Percentiles rank a stretch among this genome's conserved stretches.
phyloP scores from a whole-genome alignment of 2,113 vertebrate species.

The Physeter macrocephalus region DNA sequence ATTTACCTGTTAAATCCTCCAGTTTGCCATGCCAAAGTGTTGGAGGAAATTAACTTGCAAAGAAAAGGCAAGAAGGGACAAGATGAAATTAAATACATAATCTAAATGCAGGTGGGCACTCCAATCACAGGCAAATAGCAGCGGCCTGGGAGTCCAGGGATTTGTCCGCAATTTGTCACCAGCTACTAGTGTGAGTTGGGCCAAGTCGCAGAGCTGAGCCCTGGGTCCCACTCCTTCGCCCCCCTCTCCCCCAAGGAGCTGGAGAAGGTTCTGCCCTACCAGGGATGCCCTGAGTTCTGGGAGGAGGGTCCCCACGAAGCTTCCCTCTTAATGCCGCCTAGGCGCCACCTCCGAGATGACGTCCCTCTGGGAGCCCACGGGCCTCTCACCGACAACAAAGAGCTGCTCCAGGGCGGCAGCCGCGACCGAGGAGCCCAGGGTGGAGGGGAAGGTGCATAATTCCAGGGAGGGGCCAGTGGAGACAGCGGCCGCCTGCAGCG shows the following conservation, averaged over 20 bases:
- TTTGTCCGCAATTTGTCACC: not conserved
- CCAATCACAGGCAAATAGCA: not conserved
- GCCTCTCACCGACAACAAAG: constrained; percentile 77
- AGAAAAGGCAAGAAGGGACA: not conserved
- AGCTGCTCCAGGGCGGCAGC: constrained; percentile 74
- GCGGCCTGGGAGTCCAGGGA: not conserved
- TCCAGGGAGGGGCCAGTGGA: constrained; percentile 43
- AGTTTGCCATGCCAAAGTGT: not conserved
- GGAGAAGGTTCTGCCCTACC: not conserved
- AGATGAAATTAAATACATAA: not conserved
- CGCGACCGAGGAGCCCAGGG: constrained; percentile 71
- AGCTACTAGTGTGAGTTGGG: not conserved
- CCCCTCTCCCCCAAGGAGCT: not conserved
- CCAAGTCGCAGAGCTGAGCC: not conserved
- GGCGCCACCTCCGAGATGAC: not conserved
- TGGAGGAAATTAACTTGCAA: not conserved
- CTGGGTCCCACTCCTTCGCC: not conserved
- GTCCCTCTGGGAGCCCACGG: rapidly evolving
- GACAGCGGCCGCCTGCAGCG: not conserved
- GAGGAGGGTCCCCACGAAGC: not conserved
- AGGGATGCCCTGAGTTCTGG: not conserved
- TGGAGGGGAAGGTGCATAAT: not conserved
- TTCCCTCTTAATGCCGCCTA: not conserved
- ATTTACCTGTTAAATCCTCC: not conserved
- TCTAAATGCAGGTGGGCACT: not conserved